Percentiles rank a stretch among this genome's conserved stretches.
Conservation (phyloP, 2,888 invertebrate species). For the Eristalis arbustorum region DNA sequence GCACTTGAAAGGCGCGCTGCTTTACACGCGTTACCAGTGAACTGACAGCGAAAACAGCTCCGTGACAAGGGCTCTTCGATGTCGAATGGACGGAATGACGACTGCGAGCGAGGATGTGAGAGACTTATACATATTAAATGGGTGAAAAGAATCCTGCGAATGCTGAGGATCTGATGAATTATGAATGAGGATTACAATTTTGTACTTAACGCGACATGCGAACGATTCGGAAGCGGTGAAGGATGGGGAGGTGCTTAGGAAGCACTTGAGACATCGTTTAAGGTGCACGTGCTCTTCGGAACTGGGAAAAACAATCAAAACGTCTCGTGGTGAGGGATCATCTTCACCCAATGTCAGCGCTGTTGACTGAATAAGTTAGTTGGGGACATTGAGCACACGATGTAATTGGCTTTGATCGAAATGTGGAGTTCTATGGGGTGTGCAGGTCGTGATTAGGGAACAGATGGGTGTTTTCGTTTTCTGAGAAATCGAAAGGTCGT, state of each 20-base stretch:
- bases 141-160: not conserved
- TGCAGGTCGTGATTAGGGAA: not conserved
- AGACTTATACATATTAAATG: not conserved
- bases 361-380: not conserved
- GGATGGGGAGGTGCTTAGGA: not conserved
- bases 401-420: not conserved
- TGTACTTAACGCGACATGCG: not conserved
- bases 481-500: too few species aligned
- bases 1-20: not conserved
- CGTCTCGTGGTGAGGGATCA: not conserved
- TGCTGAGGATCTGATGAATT: not conserved
- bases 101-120: not conserved
- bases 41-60: not conserved
- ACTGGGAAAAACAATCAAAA: not conserved
- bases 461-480: not conserved
- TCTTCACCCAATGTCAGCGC: not conserved
- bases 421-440: not conserved
- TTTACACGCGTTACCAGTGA: not conserved
- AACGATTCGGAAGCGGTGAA: not conserved
- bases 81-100: not conserved
- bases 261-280: not conserved
- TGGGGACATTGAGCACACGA: not conserved
- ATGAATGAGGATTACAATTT: constrained; percentile 6
- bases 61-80: not conserved
- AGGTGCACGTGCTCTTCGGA: not conserved